A percentile compares a stretch with the other conserved stretches of the same genome.
phyloP scores from a whole-genome alignment of 2,888 invertebrate species.

The Tenthredo livida region DNA sequence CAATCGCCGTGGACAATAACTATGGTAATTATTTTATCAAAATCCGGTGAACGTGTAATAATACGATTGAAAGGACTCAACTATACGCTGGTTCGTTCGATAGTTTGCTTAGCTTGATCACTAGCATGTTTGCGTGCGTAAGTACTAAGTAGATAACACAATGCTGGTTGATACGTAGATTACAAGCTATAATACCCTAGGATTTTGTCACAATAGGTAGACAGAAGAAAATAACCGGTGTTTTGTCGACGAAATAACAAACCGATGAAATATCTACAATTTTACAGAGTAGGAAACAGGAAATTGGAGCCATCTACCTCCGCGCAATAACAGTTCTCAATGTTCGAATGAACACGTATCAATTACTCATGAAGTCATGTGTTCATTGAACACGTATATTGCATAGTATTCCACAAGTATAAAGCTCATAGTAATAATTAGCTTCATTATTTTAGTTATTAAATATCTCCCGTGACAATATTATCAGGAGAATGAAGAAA shows the following conservation, averaged over 20 bases:
- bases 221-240: background rate
- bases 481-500: background rate
- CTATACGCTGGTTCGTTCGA: background rate
- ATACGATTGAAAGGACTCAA: background rate
- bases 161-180: background rate
- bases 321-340: slow-evolving; percentile 19
- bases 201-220: background rate
- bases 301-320: background rate
- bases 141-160: background rate
- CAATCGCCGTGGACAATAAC: background rate
- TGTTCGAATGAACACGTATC: background rate
- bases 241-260: background rate
- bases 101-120: background rate
- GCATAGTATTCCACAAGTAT: background rate
- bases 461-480: background rate
- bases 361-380: background rate
- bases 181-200: background rate
- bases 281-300: background rate
- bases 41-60: background rate
- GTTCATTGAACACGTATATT: background rate
- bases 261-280: background rate
- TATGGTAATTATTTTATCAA: background rate
- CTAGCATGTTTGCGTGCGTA: background rate
- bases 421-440: background rate
- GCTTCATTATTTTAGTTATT: background rate